These are phyloP conservation scores for Odontothrips loti DNA, from an alignment of 2,888 invertebrate genomes.

Conservation along the genomic window DNA sequence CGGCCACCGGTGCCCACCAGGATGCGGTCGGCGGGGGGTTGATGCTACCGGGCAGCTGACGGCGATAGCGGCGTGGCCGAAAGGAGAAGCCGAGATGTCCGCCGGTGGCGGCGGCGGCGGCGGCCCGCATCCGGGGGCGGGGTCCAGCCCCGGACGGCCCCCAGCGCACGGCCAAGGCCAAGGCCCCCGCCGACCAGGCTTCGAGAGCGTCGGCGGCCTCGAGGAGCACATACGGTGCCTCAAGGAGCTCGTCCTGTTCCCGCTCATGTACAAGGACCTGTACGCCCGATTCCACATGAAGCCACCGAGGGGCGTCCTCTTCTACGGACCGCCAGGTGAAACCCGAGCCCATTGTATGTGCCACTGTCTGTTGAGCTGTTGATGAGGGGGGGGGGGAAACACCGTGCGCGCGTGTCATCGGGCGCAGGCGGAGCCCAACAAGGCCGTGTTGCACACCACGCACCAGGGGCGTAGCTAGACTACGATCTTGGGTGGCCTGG, in stretches of 20 bases:
- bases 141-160: neutral
- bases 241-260: conserved; percentile 56
- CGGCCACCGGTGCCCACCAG: neutral
- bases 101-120: neutral
- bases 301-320: conserved; percentile 55
- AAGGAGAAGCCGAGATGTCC: neutral
- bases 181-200: conserved; percentile 37
- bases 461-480: too few species aligned
- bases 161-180: neutral
- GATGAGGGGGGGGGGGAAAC: neutral
- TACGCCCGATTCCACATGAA: conserved; percentile 52
- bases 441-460: too few species aligned
- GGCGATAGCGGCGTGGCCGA: neutral
- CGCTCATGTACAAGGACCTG: conserved; percentile 55
- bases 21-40: too few species aligned
- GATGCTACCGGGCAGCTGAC: neutral
- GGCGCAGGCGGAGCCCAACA: too few species aligned
- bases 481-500: too few species aligned
- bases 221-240: conserved; percentile 50
- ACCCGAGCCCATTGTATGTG: neutral
- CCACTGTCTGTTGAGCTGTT: neutral
- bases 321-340: conserved; percentile 52
- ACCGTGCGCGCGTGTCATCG: too few species aligned
- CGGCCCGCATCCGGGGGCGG: neutral
- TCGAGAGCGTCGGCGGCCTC: conserved; percentile 51